A percentile compares a stretch with the other conserved stretches of the same genome.
phyloP scores from a whole-genome alignment of 2,113 vertebrate genomes.

The Trichomycterus rosablanca region DNA sequence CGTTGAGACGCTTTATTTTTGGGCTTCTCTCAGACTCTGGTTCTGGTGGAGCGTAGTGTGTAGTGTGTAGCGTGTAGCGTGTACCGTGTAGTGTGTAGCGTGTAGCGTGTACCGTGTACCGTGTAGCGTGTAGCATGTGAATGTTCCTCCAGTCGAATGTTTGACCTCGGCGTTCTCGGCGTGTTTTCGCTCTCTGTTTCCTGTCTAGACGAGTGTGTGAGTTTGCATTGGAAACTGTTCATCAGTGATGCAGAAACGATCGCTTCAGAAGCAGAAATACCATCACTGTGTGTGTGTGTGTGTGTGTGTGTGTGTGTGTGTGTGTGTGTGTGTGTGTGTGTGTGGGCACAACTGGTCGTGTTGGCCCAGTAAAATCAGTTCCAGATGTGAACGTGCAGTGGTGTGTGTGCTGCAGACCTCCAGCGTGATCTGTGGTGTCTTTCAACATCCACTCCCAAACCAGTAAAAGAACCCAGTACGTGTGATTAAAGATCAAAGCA shows the following conservation, averaged over 20 bases:
- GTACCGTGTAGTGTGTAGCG: no score
- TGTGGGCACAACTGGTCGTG: conserved; percentile 16
- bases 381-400: conserved; percentile 41
- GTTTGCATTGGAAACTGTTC: background rate
- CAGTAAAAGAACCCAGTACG: no score
- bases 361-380: conserved; percentile 31
- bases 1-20: no score
- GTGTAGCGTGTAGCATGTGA: no score
- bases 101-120: no score
- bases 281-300: conserved; percentile 15
- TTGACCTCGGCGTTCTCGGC: background rate
- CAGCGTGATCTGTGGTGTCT: no score
- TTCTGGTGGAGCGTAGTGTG: no score
- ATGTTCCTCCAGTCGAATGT: background rate
- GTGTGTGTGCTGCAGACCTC: no score
- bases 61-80: no score
- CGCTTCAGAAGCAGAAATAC: conserved; percentile 9
- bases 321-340: conserved; percentile 22
- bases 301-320: conserved; percentile 27
- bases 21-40: no score
- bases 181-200: conserved; percentile 37
- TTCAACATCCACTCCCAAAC: no score
- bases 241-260: conserved; percentile 4
- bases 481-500: no score
- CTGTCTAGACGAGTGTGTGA: conserved; percentile 42